A percentile compares a stretch with the other conserved stretches of the same genome.
phyloP scores from a whole-genome alignment of 2,888 invertebrate species.

The Congeria kusceri region DNA sequence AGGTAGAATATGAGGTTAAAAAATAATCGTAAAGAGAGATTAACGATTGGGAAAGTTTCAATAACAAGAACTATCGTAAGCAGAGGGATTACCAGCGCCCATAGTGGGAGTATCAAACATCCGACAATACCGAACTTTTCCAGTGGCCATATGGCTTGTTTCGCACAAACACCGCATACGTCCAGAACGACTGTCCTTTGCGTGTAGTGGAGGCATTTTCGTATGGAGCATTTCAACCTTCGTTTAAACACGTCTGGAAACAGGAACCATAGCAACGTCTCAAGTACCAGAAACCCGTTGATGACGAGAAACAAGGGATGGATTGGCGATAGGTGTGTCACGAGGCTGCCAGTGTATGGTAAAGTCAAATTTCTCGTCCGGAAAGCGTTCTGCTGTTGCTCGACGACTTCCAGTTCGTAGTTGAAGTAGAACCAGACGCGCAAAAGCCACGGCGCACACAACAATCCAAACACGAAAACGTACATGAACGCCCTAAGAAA shows the following conservation, averaged over 20 bases:
- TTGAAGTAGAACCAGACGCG: slow-evolving; percentile 49
- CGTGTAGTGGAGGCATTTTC: slow-evolving; percentile 42
- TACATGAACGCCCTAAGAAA: slow-evolving; percentile 23
- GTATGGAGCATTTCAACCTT: slow-evolving; percentile 36
- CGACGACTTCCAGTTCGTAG: slow-evolving; percentile 24
- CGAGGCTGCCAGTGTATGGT: slow-evolving; percentile 36
- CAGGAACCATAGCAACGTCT: slow-evolving; percentile 18
- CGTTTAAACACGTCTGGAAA: slow-evolving; percentile 30
- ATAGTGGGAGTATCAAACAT: slow-evolving; percentile 28
- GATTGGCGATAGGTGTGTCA: slow-evolving; percentile 34
- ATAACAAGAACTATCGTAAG: slow-evolving; percentile 12
- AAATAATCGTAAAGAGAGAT: slow-evolving; percentile 36
- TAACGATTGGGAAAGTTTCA: slow-evolving; percentile 33
- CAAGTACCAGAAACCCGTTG: slow-evolving; percentile 26
- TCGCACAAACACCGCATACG: slow-evolving; percentile 22
- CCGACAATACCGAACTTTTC: slow-evolving; percentile 36
- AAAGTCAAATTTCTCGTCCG: slow-evolving; percentile 14
- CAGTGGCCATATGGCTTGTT: slow-evolving; percentile 21
- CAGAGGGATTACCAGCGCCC: slow-evolving; percentile 19
- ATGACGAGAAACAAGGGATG: slow-evolving; percentile 35
- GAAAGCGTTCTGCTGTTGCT: slow-evolving; percentile 5
- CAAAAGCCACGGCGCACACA: slow-evolving; percentile 39
- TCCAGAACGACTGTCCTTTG: slow-evolving; percentile 10
- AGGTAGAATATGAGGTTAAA: slow-evolving; percentile 38
- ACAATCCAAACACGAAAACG: slow-evolving; percentile 4